Base-by-base conservation (phyloP, 2,113 vertebrate species). In the Rhinolophus sinicus region DNA sequence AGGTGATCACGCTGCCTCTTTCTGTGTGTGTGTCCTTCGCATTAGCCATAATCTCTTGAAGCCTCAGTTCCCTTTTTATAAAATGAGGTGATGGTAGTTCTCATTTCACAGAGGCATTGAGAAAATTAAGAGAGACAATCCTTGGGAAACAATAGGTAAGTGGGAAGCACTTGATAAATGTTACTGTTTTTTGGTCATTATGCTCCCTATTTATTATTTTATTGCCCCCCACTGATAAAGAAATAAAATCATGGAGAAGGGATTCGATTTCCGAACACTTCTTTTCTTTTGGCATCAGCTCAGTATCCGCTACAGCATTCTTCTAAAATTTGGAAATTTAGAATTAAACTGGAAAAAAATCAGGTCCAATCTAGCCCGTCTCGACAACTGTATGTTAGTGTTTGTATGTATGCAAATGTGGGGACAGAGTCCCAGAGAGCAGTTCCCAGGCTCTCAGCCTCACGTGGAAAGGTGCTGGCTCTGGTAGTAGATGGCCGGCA, bases 41-140 rank as follows among this genome's bases (percentile, higher is more conserved):
- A 47, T 73, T 60, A 82, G 75, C 38, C 30, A 10, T 87, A 47
- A n/a, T 93, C 70, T 80, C 58, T 64, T 54, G 15, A 69, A 90
- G 47, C 15, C 72, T 90, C 64, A 12, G 24, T 87, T 94, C 95
- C 35, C 88, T 84, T 93, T 93, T 94, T 83, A 78, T 75, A 58
- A 87, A 88, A 72, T 64, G 58, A 75, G n/a, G 35, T 56, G 75
- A 76, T 92, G 33, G 44, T 38, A 93, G 47, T 70, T 89, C 38
- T 77, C 35, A 24, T 89, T 62, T 73, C 64, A 56, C 21, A 60
- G 47, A 67, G 26, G 33, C 44, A 38, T 33, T 76, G 90, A 81
- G 90, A 80, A 80, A 91, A 91, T 67, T 76, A 64, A 88, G 58
- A 19, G 40, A 90, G 38, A 35, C 65, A 28, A 33, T 86, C 38